Percentiles rank a stretch among this genome's conserved stretches.
These are phyloP conservation scores for Meiosimyza platycephala DNA, from an alignment of 2,888 invertebrate species.

Conservation along the genomic window DNA sequence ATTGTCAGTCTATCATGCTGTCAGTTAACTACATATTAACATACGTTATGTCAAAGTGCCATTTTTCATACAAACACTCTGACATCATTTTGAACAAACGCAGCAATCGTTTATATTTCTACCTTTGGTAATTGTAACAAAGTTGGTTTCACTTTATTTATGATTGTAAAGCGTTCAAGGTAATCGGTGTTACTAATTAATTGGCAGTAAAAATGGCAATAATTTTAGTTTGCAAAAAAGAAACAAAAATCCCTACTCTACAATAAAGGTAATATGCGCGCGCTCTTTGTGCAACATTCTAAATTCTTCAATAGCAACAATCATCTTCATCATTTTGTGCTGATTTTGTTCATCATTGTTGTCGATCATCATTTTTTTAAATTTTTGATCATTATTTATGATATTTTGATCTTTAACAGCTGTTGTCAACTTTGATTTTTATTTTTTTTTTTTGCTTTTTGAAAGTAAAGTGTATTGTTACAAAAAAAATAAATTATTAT, in stretches of 20 bases:
- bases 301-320: conserved; percentile 27
- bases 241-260: neutral
- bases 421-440: no score
- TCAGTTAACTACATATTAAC: conserved; percentile 25
- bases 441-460: no score
- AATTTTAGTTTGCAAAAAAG: conserved; percentile 3
- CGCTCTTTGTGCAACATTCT: conserved; percentile 8
- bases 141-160: conserved; percentile 13
- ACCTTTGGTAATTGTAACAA: conserved; percentile 24
- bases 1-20: no score
- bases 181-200: conserved; percentile 19
- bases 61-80: neutral
- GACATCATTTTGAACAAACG: conserved; percentile 18
- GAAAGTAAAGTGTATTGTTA: no score
- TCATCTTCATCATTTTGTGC: conserved; percentile 18
- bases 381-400: no score
- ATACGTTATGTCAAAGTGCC: conserved; percentile 14
- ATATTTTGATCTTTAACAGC: no score
- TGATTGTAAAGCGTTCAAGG: conserved; percentile 20
- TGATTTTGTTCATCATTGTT: neutral
- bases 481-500: no score
- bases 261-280: neutral
- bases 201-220: neutral
- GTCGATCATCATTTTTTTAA: no score
- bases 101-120: neutral